Evolutionary conservation across 2,888 invertebrate genomes (phyloP).

Genomic region (Trilocha varians): DNA sequence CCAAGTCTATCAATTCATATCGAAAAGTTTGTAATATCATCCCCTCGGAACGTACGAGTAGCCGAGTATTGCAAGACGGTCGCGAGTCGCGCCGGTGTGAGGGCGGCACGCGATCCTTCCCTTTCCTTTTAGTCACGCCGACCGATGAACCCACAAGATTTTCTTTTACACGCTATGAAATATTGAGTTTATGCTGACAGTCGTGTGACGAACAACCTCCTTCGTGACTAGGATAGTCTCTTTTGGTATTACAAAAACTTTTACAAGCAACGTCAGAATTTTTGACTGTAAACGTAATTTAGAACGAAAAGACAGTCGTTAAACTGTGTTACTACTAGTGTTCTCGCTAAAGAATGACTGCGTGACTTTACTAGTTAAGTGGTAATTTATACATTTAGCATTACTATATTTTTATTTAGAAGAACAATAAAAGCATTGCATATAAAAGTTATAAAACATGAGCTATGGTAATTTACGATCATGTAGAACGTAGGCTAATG

Average conservation of each 20-base stretch:
- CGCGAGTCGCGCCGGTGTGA: slow-evolving; percentile 9
- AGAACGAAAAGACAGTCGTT: background rate
- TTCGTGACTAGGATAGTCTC: background rate
- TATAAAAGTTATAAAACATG: too few species aligned
- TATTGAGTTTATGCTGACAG: background rate
- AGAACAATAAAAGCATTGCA: too few species aligned
- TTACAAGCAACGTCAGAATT: background rate
- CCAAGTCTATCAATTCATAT: background rate
- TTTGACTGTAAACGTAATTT: background rate
- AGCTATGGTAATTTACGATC: too few species aligned
- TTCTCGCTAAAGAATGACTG: too few species aligned
- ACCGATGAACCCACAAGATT: slow-evolving; percentile 46
- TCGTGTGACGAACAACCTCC: background rate
- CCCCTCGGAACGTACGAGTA: background rate
- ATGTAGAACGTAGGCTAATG: too few species aligned
- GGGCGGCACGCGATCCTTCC: slow-evolving; percentile 37
- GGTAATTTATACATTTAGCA: too few species aligned
- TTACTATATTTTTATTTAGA: too few species aligned
- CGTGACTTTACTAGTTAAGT: too few species aligned
- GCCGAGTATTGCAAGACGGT: background rate
- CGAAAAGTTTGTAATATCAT: background rate
- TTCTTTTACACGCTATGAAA: slow-evolving; percentile 18
- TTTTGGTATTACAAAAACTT: background rate
- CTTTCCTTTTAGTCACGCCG: slow-evolving; percentile 24
- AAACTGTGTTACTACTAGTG: too few species aligned